These are phyloP conservation scores for Sphenodon punctatus DNA, from an alignment of 2,797 vertebrate genomes.

Conservation along the genomic window DNA sequence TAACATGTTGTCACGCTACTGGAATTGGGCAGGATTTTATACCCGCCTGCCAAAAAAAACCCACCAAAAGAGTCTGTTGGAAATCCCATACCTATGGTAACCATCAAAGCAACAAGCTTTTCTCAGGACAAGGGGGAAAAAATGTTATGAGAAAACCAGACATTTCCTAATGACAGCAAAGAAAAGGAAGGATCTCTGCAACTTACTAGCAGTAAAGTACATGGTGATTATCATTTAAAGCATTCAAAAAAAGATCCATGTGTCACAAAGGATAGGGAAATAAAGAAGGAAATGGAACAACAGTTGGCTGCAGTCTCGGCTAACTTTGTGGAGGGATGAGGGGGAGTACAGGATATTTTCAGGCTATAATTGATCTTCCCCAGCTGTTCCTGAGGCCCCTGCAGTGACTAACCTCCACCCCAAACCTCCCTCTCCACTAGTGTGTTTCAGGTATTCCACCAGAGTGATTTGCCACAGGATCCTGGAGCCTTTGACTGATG, in stretches of 20 bases:
- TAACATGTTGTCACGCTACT: neutral
- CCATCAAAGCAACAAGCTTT: constrained; percentile 43
- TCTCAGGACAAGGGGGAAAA: constrained; percentile 61
- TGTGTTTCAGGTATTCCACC: neutral
- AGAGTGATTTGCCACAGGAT: neutral
- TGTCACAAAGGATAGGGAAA: constrained; percentile 51
- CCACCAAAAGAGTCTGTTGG: constrained; percentile 8
- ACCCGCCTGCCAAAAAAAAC: constrained; percentile 35
- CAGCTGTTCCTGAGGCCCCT: constrained; percentile 2
- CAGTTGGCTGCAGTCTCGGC: neutral
- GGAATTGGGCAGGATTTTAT: constrained; percentile 3
- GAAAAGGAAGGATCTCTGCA: constrained; percentile 34
- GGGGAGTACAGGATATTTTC: constrained; percentile 8
- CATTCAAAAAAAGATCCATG: constrained; percentile 41
- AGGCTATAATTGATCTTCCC: constrained; percentile 41
- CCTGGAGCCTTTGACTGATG: neutral
- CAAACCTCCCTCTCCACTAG: neutral
- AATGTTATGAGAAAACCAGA: constrained; percentile 65
- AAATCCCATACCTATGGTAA: constrained; percentile 63
- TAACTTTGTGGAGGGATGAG: neutral
- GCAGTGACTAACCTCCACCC: neutral
- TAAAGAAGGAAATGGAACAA: neutral
- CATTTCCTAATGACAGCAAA: constrained; percentile 38
- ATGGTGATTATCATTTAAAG: constrained; percentile 17
- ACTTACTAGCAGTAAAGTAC: constrained; percentile 18